Conservation (phyloP, 2,888 invertebrate genomes). For the Dasysyrphus tricinctus region DNA sequence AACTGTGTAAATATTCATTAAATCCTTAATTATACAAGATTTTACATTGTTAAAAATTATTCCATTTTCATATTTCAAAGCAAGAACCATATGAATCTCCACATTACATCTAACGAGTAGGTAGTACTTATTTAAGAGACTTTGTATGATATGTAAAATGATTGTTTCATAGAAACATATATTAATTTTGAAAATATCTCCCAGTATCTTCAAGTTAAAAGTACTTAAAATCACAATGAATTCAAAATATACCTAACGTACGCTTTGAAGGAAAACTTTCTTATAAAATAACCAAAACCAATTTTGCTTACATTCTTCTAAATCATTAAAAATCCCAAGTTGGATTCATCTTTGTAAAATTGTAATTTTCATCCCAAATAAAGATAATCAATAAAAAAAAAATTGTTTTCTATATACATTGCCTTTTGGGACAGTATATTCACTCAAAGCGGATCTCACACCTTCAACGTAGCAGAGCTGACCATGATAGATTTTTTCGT, state of each 20-base stretch:
- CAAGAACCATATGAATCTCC: conserved; percentile 6
- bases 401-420: too few relatives aligned
- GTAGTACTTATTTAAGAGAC: not conserved
- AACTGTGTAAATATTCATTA: conserved; percentile 58
- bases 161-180: not conserved
- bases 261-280: too few relatives aligned
- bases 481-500: too few relatives aligned
- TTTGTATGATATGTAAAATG: not conserved
- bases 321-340: too few relatives aligned
- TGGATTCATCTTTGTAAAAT: too few relatives aligned
- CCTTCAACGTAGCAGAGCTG: too few relatives aligned
- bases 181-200: not conserved
- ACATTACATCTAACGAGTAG: not conserved
- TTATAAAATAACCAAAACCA: not conserved
- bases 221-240: not conserved
- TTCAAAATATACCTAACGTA: not conserved
- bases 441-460: too few relatives aligned
- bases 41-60: conserved; percentile 55
- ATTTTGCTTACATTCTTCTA: not conserved
- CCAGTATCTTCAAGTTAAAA: not conserved
- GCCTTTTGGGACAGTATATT: too few relatives aligned
- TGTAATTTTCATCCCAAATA: too few relatives aligned
- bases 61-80: conserved; percentile 59
- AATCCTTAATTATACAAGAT: conserved; percentile 62
- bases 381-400: too few relatives aligned